Base-by-base conservation (phyloP, 1,140 invertebrate genomes). In the Drosophila mojavensis region DNA sequence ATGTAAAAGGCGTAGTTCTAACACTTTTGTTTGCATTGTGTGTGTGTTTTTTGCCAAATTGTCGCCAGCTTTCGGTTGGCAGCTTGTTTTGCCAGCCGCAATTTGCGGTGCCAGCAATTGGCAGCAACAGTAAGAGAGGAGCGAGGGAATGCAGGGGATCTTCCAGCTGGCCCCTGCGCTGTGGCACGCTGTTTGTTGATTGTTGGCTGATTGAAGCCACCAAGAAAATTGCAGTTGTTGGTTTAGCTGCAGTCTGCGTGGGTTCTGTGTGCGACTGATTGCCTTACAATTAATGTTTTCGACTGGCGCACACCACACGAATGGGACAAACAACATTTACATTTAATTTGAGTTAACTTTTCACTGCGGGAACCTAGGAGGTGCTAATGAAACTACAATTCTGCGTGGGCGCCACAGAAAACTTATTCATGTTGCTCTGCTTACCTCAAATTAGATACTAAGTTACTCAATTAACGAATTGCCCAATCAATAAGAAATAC, bases 271-370 rank as follows among this genome's bases (percentile, higher is more conserved):
- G 54, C 43, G 43, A 43, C 61, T 85, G 81, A 80, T 84, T 78
- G 78, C 56, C 45, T 56, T 61, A 79, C 81, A 84, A 79, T 67
- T 70, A 83, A 67, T 65, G 81, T 69, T 76, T 45, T 5, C 50
- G 53, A 10, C 43, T 33, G 5, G 67, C n/a, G 43, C 20, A n/a
- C 9, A 39, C 43, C 43, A 6, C 43, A 47, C 43, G 43, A 17
- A 47, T 9, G 1, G n/a, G 15, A 53, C 28, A 47, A 53, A 28
- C n/a, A 47, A 80, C 68, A 85, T 81, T 78, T 86, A 79, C 81
- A 85, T 85, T 85, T 84, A 85, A 85, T 84, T 80, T 71, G 59
- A 78, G 75, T 80, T 39, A 77, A 63, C 15, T 56, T 17, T 41
- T 50, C 41, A n/a, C 56, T 77, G 69, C 73, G 73, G 66, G 48